Percentiles rank a stretch among this genome's conserved stretches.
These are phyloP conservation scores for Siderastrea radians DNA, from an alignment of 92 coral and sea anemone genomes.

Conservation along the genomic window DNA sequence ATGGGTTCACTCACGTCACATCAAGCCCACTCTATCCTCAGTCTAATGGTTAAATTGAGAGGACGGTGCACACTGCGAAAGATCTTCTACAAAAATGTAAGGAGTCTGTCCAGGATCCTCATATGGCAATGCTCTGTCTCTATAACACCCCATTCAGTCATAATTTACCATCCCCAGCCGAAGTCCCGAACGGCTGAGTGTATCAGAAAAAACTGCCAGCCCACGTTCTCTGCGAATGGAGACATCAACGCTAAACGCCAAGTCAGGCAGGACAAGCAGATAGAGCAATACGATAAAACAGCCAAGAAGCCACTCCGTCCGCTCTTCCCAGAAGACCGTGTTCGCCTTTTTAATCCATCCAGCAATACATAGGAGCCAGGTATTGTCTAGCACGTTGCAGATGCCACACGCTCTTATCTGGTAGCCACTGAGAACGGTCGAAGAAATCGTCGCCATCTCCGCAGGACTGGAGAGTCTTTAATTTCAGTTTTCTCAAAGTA, in stretches of 20 bases:
- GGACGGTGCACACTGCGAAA: slow-evolving; percentile 66
- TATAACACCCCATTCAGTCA: slow-evolving; percentile 75
- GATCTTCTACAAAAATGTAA: slow-evolving; percentile 71
- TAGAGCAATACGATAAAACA: slow-evolving; percentile 49
- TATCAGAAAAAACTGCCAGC: slow-evolving; percentile 83
- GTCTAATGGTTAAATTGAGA: slow-evolving; percentile 73
- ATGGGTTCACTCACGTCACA: slow-evolving; percentile 67
- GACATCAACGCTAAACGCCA: slow-evolving; percentile 65
- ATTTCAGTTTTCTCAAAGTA: not conserved
- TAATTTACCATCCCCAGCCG: slow-evolving; percentile 75
- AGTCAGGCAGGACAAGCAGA: slow-evolving; percentile 70
- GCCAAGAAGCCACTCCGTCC: slow-evolving; percentile 40
- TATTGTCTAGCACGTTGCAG: slow-evolving; percentile 2
- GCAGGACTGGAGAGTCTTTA: slow-evolving; percentile 48
- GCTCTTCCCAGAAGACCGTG: slow-evolving; percentile 31
- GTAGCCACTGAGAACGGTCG: slow-evolving; percentile 36
- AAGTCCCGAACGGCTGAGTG: slow-evolving; percentile 63
- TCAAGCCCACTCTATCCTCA: slow-evolving; percentile 74
- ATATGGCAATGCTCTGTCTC: slow-evolving; percentile 79
- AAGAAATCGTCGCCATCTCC: slow-evolving; percentile 58
- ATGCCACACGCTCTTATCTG: slow-evolving; percentile 40
- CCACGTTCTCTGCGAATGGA: slow-evolving; percentile 16
- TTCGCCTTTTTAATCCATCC: slow-evolving; percentile 35
- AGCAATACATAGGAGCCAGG: slow-evolving; percentile 53
- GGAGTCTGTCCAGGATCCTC: slow-evolving; percentile 74